A percentile compares a stretch with the other conserved stretches of the same genome.
Evolutionary conservation across 2,113 vertebrate genomes (phyloP).

Genomic region (Pachyramphus minor): DNA sequence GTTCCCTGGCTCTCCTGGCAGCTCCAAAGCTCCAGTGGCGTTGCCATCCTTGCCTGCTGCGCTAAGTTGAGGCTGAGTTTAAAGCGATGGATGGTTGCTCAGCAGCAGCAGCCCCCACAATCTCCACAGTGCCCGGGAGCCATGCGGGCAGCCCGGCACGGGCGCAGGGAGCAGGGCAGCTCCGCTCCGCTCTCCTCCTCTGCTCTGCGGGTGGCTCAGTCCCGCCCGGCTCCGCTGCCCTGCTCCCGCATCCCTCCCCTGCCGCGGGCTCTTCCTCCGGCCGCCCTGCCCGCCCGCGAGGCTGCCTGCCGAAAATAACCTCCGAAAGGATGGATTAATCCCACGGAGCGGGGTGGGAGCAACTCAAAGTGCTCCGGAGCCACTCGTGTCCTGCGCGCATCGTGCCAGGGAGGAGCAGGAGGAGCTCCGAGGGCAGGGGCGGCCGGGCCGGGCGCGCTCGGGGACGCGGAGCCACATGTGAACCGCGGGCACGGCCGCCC

Average conservation of each 20-base stretch:
- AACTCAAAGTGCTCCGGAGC: not conserved
- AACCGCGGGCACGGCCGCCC: not conserved
- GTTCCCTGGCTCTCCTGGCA: not conserved
- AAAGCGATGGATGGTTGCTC: not conserved
- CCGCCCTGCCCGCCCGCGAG: not conserved
- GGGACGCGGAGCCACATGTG: not conserved
- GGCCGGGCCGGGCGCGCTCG: not conserved
- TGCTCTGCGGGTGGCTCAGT: not conserved
- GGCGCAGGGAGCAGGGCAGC: not conserved
- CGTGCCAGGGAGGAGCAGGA: not conserved
- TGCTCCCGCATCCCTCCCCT: constrained; percentile 15
- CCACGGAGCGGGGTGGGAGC: constrained; percentile 9
- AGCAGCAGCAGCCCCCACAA: constrained; percentile 21
- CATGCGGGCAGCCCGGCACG: not conserved
- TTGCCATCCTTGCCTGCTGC: constrained; percentile 45
- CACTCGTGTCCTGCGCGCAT: not conserved
- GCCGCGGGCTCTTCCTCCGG: not conserved
- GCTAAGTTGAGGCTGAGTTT: constrained; percentile 34
- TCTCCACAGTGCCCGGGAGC: not conserved
- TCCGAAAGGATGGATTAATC: not conserved
- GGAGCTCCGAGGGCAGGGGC: not conserved
- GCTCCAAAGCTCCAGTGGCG: constrained; percentile 10
- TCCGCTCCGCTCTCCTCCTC: not conserved
- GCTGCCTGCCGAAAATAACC: constrained; percentile 42
- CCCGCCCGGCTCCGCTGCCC: not conserved